Evolutionary conservation across 2,113 vertebrate species (phyloP).

Genomic region (Campylorhamphus procurvoides): DNA sequence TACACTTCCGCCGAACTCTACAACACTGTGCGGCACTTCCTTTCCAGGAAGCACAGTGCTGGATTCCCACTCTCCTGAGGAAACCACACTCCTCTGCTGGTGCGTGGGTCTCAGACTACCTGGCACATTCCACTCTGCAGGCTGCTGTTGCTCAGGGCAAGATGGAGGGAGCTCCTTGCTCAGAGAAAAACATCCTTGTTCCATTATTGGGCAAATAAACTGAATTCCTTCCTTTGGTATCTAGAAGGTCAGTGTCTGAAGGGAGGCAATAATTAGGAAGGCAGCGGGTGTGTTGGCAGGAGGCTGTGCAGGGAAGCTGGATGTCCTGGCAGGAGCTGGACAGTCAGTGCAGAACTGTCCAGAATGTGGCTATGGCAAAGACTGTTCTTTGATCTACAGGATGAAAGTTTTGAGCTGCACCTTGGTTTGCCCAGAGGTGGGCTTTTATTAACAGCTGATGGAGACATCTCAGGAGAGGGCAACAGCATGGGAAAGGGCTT

Average conservation of each 20-base stretch:
- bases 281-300: rapidly evolving
- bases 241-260: rapidly evolving
- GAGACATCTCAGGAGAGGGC: neutral
- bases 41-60: neutral
- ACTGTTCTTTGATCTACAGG: neutral
- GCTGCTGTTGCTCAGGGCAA: neutral
- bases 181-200: neutral
- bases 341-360: neutral
- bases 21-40: rapidly evolving
- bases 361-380: neutral
- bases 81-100: neutral
- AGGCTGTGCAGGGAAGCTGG: neutral
- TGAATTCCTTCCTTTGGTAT: neutral
- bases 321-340: neutral
- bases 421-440: neutral
- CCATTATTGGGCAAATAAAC: neutral
- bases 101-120: neutral
- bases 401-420: neutral
- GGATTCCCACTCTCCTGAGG: neutral
- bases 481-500: neutral
- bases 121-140: neutral
- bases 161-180: neutral
- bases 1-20: neutral
- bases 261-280: rapidly evolving
- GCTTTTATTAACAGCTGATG: neutral